These are phyloP conservation scores for Bombus pascuorum DNA, from an alignment of 1,140 invertebrate genomes.

Conservation along the genomic window DNA sequence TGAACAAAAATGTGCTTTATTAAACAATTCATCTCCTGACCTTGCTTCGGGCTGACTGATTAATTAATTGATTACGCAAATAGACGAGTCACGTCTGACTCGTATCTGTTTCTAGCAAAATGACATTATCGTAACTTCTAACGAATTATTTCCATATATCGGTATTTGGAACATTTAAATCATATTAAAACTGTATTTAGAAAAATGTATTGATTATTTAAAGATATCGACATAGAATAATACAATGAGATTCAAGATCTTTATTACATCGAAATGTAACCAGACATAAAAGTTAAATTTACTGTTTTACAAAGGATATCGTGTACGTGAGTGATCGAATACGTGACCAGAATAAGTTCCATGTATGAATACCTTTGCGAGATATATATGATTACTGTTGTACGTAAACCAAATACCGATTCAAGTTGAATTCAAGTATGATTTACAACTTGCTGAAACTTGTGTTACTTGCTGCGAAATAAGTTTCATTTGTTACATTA, in stretches of 20 bases:
- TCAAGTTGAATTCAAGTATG: background rate
- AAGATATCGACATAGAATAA: background rate
- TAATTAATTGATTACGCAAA: slow-evolving; percentile 38
- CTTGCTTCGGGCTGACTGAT: background rate
- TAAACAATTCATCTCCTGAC: slow-evolving; percentile 8
- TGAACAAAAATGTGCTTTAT: background rate
- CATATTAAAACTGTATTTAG: background rate
- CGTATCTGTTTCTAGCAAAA: background rate
- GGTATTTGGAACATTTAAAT: background rate
- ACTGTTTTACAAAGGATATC: background rate
- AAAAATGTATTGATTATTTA: background rate
- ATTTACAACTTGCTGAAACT: background rate
- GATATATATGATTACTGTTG: background rate
- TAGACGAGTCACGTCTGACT: background rate
- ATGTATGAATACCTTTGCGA: background rate
- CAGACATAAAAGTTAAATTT: background rate
- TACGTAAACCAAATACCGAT: too few species aligned
- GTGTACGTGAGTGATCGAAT: background rate
- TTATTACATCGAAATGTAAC: background rate
- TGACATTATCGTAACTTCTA: background rate
- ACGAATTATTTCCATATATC: background rate
- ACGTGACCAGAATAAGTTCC: background rate
- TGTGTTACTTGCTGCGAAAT: background rate
- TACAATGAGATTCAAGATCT: background rate
- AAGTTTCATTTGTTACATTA: background rate